Conservation (phyloP, 2,797 vertebrate genomes). For the Oreochromis mossambicus region DNA sequence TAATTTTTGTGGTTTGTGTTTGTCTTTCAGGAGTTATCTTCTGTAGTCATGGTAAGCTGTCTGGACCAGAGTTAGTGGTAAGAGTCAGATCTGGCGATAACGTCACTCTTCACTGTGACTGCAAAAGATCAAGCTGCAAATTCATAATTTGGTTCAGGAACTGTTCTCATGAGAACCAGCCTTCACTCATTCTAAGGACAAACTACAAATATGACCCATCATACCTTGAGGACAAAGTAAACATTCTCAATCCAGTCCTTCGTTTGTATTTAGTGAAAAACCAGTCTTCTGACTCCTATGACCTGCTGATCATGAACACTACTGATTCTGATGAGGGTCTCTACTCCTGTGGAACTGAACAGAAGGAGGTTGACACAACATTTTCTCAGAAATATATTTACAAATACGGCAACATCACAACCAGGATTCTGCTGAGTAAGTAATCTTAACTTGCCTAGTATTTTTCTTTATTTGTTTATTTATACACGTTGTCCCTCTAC, state of each 20-base stretch:
- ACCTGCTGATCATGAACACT: too few species aligned
- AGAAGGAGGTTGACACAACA: too few species aligned
- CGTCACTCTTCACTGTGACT: constrained; percentile 27
- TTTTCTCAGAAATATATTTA: too few species aligned
- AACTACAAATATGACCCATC: not conserved
- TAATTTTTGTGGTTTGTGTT: not conserved
- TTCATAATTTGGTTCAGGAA: constrained; percentile 14
- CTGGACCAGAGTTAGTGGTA: not conserved
- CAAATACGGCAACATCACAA: too few species aligned
- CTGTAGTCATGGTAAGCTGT: not conserved
- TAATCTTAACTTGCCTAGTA: too few species aligned
- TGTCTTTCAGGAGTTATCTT: not conserved
- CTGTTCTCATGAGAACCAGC: not conserved
- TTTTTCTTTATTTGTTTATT: too few species aligned
- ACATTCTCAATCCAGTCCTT: not conserved
- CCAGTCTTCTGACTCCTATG: too few species aligned
- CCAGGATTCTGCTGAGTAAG: too few species aligned
- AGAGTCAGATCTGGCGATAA: not conserved
- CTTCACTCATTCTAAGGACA: not conserved
- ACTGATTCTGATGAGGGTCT: too few species aligned
- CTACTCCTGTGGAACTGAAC: too few species aligned
- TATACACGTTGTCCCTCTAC: too few species aligned
- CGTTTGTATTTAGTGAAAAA: too few species aligned
- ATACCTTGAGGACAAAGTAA: not conserved
- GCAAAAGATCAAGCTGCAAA: not conserved